A percentile compares a stretch with the other conserved stretches of the same genome.
phyloP scores from a whole-genome alignment of 30 jellyfish, hydroid and myxozoan species.

The Pseudorhiza aurosa region DNA sequence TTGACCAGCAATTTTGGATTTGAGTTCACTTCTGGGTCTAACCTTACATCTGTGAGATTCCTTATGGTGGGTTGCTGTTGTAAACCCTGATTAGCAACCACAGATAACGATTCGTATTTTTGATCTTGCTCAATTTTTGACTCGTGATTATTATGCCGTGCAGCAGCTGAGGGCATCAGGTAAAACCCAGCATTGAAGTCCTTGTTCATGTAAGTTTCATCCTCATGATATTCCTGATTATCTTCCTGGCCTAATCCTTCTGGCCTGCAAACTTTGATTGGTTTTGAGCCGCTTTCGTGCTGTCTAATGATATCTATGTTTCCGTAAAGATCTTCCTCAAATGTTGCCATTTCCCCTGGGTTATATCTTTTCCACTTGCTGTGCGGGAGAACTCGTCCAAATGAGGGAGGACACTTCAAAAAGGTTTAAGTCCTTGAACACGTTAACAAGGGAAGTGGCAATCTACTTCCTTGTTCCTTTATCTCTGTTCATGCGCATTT shows the following conservation, averaged over 20 bases:
- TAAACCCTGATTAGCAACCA: too few species aligned
- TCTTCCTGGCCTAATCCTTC: conserved; percentile 46
- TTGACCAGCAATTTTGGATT: too few species aligned
- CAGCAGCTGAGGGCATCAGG: background rate
- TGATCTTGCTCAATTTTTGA: too few species aligned
- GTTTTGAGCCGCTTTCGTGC: background rate
- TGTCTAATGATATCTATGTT: conserved; percentile 12
- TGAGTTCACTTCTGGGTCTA: background rate
- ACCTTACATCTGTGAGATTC: background rate
- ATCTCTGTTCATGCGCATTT: too few species aligned
- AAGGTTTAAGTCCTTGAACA: background rate
- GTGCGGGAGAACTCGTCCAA: too few species aligned
- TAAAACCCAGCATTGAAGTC: background rate
- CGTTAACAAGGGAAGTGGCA: background rate
- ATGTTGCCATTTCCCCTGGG: conserved; percentile 1
- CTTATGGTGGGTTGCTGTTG: background rate
- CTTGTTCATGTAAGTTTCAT: background rate
- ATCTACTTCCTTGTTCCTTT: conserved; percentile 6
- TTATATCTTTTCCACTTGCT: too few species aligned
- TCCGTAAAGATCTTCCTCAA: background rate
- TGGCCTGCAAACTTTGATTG: conserved; percentile 13
- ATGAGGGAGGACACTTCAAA: too few species aligned
- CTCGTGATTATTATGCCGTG: too few species aligned
- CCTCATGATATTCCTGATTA: background rate
- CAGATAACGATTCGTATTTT: too few species aligned